Conservation (phyloP, 2,113 vertebrate genomes). For the Sylvia atricapilla region DNA sequence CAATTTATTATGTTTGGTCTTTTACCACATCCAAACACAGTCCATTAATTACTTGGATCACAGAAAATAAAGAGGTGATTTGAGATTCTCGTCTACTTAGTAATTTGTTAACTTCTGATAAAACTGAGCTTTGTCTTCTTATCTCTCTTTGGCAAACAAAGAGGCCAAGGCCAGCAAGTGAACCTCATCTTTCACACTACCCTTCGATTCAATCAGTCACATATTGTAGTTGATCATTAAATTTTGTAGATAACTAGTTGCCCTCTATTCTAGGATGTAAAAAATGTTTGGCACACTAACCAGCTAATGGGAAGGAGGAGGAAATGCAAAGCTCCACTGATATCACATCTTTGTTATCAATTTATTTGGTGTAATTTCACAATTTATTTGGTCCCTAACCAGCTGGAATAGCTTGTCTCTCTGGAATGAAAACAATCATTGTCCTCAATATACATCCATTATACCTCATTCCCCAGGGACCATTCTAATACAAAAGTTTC, state of each 20-base stretch:
- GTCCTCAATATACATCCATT: background rate
- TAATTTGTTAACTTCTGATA: conserved; percentile 46
- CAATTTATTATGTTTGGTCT: background rate
- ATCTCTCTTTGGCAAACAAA: conserved; percentile 47
- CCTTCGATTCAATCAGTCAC: conserved; percentile 56
- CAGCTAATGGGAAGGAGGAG: background rate
- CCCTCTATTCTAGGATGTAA: background rate
- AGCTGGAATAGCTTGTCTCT: background rate
- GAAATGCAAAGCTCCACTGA: background rate
- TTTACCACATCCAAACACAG: background rate
- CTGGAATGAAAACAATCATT: background rate
- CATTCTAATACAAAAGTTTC: background rate
- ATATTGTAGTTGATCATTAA: conserved; percentile 62
- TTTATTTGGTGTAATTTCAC: background rate
- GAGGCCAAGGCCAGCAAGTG: conserved; percentile 52
- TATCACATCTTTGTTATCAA: background rate
- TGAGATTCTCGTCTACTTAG: background rate
- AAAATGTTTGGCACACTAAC: background rate
- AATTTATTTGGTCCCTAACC: background rate
- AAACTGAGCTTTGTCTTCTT: conserved; percentile 58
- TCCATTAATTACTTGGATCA: background rate
- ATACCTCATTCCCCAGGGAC: background rate
- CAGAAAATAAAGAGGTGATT: background rate
- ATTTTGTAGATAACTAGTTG: conserved; percentile 22
- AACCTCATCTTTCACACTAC: conserved; percentile 53